A percentile compares a stretch with the other conserved stretches of the same genome.
Evolutionary conservation across 2,797 vertebrate genomes (phyloP).

Genomic region (Anolis apletophallus): DNA sequence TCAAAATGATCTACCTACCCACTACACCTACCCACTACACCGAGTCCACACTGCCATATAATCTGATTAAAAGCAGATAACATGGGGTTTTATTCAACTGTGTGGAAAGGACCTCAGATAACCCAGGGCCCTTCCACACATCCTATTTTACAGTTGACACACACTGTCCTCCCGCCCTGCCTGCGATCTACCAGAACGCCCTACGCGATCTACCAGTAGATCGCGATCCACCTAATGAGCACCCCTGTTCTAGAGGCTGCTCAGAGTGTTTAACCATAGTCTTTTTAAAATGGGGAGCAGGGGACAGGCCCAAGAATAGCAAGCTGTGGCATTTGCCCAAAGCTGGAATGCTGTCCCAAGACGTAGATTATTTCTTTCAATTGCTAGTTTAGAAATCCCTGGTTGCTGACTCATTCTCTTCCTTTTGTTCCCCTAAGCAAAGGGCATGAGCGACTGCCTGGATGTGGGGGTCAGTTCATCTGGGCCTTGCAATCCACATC

Average conservation of each 20-base stretch:
- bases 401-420: not conserved
- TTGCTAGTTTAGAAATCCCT: not conserved
- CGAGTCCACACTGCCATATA: no score
- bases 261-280: not conserved
- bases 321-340: not conserved
- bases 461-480: slow-evolving; percentile 5
- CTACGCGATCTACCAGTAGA: no score
- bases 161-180: no score
- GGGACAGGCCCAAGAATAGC: not conserved
- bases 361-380: not conserved
- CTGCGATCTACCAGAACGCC: no score
- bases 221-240: no score
- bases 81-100: no score
- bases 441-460: not conserved
- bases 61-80: no score
- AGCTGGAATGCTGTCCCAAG: not conserved
- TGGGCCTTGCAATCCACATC: not conserved
- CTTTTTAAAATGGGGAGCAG: not conserved
- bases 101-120: no score
- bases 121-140: no score
- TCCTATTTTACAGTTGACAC: no score
- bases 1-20: no score
- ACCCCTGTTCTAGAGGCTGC: not conserved
- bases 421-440: not conserved
- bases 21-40: no score